Evolutionary conservation across 2,888 invertebrate species (phyloP), one percentile per base, ranked within the genome.

Genomic region (Erebia ligea): DNA sequence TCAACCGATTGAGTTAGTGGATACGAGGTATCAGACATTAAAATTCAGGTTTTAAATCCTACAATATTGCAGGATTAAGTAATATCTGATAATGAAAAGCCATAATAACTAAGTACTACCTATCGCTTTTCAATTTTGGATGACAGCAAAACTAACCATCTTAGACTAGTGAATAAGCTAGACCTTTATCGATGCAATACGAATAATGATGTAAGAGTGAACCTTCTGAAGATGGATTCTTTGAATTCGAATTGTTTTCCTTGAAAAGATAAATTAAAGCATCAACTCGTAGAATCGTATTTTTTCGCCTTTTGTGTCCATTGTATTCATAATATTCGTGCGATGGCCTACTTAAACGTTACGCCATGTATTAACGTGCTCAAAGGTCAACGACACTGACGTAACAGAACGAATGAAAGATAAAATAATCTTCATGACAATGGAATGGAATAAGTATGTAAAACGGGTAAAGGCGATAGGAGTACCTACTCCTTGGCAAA

Each of bases 371-470:
- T 19, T 45, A 62, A 62, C 21, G 62, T 25, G 15, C 48, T 48
- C 21, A 62, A 62, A 62, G 62, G 62, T 62, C 48, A 19, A 62
- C 62, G 48, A 62, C 62, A 62, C 62, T 62, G 62, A 62, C 21
- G 45, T 62, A 62, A 62, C 21, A 48, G 45, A 62, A 19, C 45
- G 45, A 45, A 21, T 21, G 8, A 48, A 62, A 48, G 62, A 62
- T 62, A 61, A 61, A 61, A 61, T 5, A 19, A 62, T 48, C 21
- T 48, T 62, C 45, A 15, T 11, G 21, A 45, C 19, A 42, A 17
- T 42, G n/a, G 17, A 11, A 45, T 42, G 61, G 42, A 10, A 42
- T 45, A 57, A 45, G 48, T n/a, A 6, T 45, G 17, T 45, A 1
- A 42, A 17, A 61, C 19, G 42, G 59, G 10, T 19, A 42, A 34